Conservation (phyloP, 2,888 invertebrate genomes). For the Hirtodrosophila confusa region DNA sequence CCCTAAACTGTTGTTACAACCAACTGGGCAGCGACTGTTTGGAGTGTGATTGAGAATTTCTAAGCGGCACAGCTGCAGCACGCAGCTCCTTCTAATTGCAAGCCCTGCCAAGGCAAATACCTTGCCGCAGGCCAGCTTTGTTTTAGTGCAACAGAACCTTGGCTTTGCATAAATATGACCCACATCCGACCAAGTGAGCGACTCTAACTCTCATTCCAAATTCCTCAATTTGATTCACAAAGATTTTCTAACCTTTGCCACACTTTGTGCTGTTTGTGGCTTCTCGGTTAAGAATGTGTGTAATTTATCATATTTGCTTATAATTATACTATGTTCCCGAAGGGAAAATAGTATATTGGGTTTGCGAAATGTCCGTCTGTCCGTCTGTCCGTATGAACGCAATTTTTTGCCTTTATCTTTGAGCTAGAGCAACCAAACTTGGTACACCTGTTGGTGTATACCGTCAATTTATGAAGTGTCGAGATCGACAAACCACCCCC, state of each 20-base stretch:
- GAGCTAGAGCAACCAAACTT: no score
- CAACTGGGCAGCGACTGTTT: slow-evolving; percentile 47
- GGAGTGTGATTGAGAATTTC: slow-evolving; percentile 70
- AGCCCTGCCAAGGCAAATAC: slow-evolving; percentile 31
- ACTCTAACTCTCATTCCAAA: background rate
- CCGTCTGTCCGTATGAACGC: no score
- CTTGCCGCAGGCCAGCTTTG: slow-evolving; percentile 33
- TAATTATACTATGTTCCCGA: no score
- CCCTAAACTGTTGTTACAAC: slow-evolving; percentile 55
- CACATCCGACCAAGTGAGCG: background rate
- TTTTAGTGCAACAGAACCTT: slow-evolving; percentile 24
- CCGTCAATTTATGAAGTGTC: no score
- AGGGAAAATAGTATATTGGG: no score
- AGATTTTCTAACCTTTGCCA: no score
- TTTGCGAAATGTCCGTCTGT: no score
- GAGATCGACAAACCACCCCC: no score
- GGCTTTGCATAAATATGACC: slow-evolving; percentile 19
- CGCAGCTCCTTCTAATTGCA: slow-evolving; percentile 36
- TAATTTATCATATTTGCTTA: background rate
- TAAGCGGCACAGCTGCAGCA: slow-evolving; percentile 23
- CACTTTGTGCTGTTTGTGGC: no score
- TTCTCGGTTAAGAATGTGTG: no score
- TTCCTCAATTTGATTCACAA: background rate
- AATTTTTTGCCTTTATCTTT: no score
- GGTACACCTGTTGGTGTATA: no score